These are phyloP conservation scores for Drosophila pectinifera DNA, from an alignment of 1,140 invertebrate genomes.

Conservation along the genomic window DNA sequence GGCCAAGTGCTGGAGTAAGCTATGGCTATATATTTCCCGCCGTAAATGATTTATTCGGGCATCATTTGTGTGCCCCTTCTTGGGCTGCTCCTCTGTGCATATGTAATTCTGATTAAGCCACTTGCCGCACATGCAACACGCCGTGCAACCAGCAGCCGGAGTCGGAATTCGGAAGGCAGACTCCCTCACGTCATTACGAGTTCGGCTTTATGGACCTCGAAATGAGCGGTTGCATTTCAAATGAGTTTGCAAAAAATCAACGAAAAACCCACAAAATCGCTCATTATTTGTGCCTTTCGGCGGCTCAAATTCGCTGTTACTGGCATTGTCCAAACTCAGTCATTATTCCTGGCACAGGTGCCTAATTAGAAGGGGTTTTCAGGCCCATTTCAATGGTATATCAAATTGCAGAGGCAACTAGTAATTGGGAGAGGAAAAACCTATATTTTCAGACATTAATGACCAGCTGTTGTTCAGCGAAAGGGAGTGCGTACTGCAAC, in stretches of 20 bases:
- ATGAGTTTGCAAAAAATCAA: slow-evolving; percentile 45
- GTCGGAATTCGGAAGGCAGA: not conserved
- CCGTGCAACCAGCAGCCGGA: slow-evolving; percentile 5
- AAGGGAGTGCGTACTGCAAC: too few species aligned
- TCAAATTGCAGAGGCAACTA: too few species aligned
- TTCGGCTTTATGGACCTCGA: slow-evolving; percentile 54
- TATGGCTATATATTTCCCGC: not conserved
- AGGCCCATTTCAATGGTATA: too few species aligned
- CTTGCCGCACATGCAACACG: slow-evolving; percentile 15
- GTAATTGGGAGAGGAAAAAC: too few species aligned
- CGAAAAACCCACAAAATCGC: not conserved
- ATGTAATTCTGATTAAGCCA: slow-evolving; percentile 38
- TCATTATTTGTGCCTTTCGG: not conserved
- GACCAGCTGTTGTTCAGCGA: too few species aligned
- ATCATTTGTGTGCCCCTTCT: not conserved
- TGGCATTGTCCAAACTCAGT: not conserved
- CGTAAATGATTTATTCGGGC: slow-evolving; percentile 34
- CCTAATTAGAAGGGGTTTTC: slow-evolving; percentile 6
- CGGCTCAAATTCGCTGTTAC: too few species aligned
- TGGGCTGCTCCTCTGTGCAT: not conserved
- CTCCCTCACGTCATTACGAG: slow-evolving; percentile 51
- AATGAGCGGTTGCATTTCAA: slow-evolving; percentile 70
- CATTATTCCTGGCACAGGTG: not conserved
- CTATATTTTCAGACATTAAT: too few species aligned
- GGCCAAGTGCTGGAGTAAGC: not conserved